phyloP scores from a whole-genome alignment of 1,140 invertebrate genomes.

The Babylonia areolata region DNA sequence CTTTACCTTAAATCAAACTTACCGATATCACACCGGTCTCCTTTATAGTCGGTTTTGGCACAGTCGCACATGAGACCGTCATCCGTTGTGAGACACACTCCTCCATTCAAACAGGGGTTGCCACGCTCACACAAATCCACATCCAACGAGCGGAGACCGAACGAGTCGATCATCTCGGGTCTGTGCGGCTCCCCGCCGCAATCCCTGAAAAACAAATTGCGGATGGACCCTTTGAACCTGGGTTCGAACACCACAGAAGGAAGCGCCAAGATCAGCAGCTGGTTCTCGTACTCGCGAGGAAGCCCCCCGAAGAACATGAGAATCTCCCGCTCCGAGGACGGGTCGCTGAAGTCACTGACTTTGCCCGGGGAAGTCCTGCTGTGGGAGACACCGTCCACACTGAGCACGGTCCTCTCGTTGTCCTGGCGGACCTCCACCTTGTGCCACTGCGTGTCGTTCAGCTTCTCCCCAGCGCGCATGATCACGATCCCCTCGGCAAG shows the following conservation, averaged over 20 bases:
- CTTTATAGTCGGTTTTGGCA: slow-evolving; percentile 91
- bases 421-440: slow-evolving; percentile 59
- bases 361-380: slow-evolving; percentile 68
- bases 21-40: slow-evolving; percentile 96
- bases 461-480: slow-evolving; percentile 81
- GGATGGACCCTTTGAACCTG: slow-evolving; percentile 61
- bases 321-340: slow-evolving; percentile 74
- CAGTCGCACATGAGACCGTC: slow-evolving; percentile 95
- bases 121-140: slow-evolving; percentile 89
- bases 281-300: slow-evolving; percentile 69
- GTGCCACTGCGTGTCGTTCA: slow-evolving; percentile 68
- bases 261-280: slow-evolving; percentile 55
- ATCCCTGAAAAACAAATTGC: slow-evolving; percentile 67
- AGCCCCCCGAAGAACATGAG: slow-evolving; percentile 69
- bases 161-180: slow-evolving; percentile 54
- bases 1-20: slow-evolving; percentile 53
- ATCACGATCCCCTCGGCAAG: slow-evolving; percentile 81
- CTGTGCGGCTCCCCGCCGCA: slow-evolving; percentile 58
- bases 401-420: slow-evolving; percentile 55
- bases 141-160: slow-evolving; percentile 79
- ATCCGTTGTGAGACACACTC: slow-evolving; percentile 95
- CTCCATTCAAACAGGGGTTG: slow-evolving; percentile 94
- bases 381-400: slow-evolving; percentile 71
- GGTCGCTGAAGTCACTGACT: slow-evolving; percentile 28
- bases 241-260: slow-evolving; percentile 63